Evolutionary conservation across 37 sponge, comb jelly and placozoan genomes (phyloP).

Genomic region (Agelas oroides): DNA sequence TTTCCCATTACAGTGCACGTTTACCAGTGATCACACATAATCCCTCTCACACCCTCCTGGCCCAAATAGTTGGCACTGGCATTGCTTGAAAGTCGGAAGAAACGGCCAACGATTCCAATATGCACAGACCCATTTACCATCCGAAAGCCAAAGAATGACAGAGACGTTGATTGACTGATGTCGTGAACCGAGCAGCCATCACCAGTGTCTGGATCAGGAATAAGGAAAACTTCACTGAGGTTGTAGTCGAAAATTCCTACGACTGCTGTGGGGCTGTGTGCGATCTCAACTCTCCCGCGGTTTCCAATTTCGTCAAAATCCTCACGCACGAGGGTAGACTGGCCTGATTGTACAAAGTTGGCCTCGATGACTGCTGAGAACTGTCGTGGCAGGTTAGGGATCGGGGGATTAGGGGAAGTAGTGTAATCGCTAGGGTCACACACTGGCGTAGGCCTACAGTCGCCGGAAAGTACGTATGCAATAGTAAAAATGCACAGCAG

Average conservation of each 20-base stretch:
- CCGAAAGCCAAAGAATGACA: constrained; percentile 7
- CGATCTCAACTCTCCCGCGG: constrained; percentile 30
- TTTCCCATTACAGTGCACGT: constrained; percentile 2
- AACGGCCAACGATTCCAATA: constrained; percentile 20
- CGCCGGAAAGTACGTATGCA: no score
- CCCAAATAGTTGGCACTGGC: constrained; percentile 37
- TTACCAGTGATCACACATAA: constrained; percentile 55
- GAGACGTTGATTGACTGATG: background rate
- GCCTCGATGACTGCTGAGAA: constrained; percentile 55
- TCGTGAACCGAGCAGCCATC: constrained; percentile 30
- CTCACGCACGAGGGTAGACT: constrained; percentile 7
- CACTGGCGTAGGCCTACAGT: no score
- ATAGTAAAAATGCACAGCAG: no score
- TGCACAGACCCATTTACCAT: constrained; percentile 30
- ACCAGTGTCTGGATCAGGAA: constrained; percentile 4
- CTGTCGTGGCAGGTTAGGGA: constrained; percentile 59
- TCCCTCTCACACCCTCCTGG: constrained; percentile 32
- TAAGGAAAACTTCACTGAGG: constrained; percentile 25
- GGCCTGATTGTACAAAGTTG: background rate
- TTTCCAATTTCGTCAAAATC: constrained; percentile 49
- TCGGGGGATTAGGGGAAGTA: background rate
- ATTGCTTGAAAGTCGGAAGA: background rate
- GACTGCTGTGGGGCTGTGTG: background rate
- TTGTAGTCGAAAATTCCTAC: constrained; percentile 26
- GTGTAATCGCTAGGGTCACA: background rate